phyloP scores from a whole-genome alignment of 2,113 vertebrate species.

The Furnarius figulus region DNA sequence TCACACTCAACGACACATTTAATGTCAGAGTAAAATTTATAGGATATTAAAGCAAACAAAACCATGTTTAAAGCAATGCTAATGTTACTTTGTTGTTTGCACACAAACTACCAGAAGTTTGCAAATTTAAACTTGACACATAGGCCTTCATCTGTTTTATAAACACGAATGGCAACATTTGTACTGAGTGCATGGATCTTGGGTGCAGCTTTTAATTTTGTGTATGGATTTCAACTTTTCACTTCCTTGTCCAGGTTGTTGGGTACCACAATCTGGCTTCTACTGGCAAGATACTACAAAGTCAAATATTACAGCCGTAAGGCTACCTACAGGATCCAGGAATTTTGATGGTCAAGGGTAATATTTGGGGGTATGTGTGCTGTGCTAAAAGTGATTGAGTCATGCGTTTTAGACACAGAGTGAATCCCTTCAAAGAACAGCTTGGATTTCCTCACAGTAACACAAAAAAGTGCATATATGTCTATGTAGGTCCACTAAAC shows the following conservation, averaged over 20 bases:
- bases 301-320: neutral
- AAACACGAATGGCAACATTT: neutral
- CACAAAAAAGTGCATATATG: neutral
- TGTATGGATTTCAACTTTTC: neutral
- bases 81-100: conserved; percentile 12
- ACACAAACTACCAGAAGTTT: conserved; percentile 8
- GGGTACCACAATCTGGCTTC: neutral
- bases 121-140: conserved; percentile 21
- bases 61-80: conserved; percentile 4
- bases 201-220: neutral
- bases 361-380: fast-evolving
- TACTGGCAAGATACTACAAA: neutral
- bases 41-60: conserved; percentile 43
- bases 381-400: neutral
- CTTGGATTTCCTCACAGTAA: neutral
- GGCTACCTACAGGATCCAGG: neutral
- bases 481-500: neutral
- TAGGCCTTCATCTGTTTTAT: neutral
- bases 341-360: neutral
- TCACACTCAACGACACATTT: conserved; percentile 1
- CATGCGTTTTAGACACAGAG: neutral
- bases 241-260: neutral
- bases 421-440: neutral
- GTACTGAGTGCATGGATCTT: neutral
- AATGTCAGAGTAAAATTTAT: conserved; percentile 11